phyloP scores from a whole-genome alignment of 1,140 invertebrate genomes.

The Drosophila parvula region DNA sequence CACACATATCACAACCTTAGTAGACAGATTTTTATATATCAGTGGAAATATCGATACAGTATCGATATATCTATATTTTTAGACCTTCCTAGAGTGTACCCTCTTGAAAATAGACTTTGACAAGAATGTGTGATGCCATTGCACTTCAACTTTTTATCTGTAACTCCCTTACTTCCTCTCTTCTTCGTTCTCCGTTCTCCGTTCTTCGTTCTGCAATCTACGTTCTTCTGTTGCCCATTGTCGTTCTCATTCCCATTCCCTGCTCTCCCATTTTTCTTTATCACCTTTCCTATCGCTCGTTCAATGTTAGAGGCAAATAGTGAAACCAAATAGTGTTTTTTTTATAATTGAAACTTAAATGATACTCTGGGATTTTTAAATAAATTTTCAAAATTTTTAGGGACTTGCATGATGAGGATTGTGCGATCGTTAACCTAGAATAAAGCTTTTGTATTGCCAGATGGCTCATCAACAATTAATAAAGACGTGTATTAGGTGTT shows the following conservation, averaged over 20 bases:
- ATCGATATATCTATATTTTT: too few species aligned
- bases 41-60: too few species aligned
- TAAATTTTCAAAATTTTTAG: too few species aligned
- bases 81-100: too few species aligned
- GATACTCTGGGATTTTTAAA: background rate
- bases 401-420: background rate
- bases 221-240: background rate
- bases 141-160: conserved; percentile 23
- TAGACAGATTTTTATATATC: too few species aligned
- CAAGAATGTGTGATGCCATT: conserved; percentile 23
- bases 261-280: background rate
- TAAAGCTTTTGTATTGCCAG: too few species aligned
- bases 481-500: too few species aligned
- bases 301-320: conserved; percentile 20
- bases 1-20: too few species aligned
- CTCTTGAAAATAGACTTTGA: too few species aligned
- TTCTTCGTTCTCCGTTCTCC: background rate
- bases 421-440: background rate
- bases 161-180: background rate
- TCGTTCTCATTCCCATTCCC: background rate
- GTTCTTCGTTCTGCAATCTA: too few species aligned
- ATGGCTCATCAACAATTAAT: too few species aligned
- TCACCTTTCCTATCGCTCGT: conserved; percentile 15
- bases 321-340: background rate
- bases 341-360: background rate